phyloP scores from a whole-genome alignment of 2,113 vertebrate species.

The Dasyornis broadbenti region DNA sequence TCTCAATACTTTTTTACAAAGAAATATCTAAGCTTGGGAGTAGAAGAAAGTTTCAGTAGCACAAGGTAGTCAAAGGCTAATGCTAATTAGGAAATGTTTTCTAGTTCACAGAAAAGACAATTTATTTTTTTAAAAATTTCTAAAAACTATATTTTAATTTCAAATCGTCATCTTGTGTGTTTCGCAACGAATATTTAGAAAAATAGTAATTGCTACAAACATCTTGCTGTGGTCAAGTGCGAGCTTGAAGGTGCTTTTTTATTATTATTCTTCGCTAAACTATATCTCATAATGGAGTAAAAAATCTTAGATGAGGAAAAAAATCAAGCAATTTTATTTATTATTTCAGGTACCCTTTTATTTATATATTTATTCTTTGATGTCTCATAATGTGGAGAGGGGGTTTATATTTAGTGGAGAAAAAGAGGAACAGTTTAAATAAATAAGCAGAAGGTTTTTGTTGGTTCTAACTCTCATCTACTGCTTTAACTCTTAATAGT shows the following conservation, averaged over 20 bases:
- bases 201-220: background rate
- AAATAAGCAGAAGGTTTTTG: background rate
- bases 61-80: background rate
- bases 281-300: background rate
- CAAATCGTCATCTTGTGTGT: background rate
- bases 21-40: background rate
- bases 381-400: background rate
- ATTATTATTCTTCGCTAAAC: background rate
- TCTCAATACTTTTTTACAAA: background rate
- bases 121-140: background rate
- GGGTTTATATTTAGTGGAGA: background rate
- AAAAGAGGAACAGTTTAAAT: background rate
- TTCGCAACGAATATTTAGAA: background rate
- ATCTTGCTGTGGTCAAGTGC: background rate
- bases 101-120: background rate
- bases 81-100: constrained; percentile 29
- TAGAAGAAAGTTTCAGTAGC: background rate
- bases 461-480: background rate
- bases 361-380: background rate
- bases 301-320: background rate
- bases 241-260: background rate
- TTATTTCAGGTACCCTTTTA: background rate
- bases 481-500: background rate
- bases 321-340: background rate
- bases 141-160: background rate